Base-by-base conservation (phyloP, 2,113 vertebrate genomes). In the Myiagra hebetior region DNA sequence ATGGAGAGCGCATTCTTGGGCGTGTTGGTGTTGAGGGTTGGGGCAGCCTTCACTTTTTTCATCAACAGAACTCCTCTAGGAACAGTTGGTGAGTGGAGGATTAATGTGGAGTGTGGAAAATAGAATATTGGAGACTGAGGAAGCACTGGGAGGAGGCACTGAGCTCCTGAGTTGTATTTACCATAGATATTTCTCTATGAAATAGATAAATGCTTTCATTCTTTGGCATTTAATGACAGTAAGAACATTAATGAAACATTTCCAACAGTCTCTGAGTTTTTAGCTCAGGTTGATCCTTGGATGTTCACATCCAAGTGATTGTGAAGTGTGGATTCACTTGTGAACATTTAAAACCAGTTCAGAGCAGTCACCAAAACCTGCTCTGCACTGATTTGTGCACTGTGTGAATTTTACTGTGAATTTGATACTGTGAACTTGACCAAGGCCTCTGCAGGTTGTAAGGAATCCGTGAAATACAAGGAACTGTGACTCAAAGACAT, bases 21-120 rank as follows among this genome's bases (percentile, higher is more conserved):
- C 4, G 0, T 8, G 13, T 19, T 59, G 20, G 7, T 24, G 37
- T 3, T 37, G 15, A 31, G 30, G 62, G 15, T 30, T 33, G 33
- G 15, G 12, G 13, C 49, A 80, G 16, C 10, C 28, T 35, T 63
- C 33, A 5, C 14, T 53, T 23, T n/a, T 79, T 55, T 37, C 59
- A 37, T 35, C 44, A 27, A 0, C 46, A 1, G 0, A 37, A 27
- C 5, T 56, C 31, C 26, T 84, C n/a, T 49, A 26, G 55, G n/a
- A 39, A 14, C 46, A 60, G 30, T 14, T 77, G 41, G 28, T 2
- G 37, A 80, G 30, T 5, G 18, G 28, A 44, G 23, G 52, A 18
- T 75, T 39, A 21, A 24, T 28, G 17, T 1, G 56, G 37, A 56
- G 27, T 3, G 39, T 72, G 68, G n/a, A 39, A 37, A 62, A 18